Evolutionary conservation across 2,113 vertebrate genomes (phyloP), one percentile per base, ranked within the genome.

Genomic region (Cyprinodon brontotheroides): DNA sequence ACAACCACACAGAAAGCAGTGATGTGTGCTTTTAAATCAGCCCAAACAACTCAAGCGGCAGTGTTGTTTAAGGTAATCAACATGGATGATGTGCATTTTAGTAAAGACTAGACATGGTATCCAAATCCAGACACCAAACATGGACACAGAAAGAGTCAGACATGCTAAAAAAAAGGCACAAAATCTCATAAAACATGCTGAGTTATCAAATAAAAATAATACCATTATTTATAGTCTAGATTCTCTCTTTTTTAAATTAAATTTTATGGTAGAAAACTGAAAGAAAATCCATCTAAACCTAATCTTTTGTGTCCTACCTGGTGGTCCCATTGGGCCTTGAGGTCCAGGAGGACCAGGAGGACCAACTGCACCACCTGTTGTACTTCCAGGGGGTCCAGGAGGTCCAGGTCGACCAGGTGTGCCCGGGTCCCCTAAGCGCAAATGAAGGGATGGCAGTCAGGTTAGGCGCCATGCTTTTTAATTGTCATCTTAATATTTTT

Each of bases 351-450:
- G 74, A 4, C 97, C 97, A 62, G 92, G 94, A 17, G 66, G 84
- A 3, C 97, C 97, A 4, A 87, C 79, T 37, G 77, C 60, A 41
- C 96, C 96, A 80, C 67, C 68, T 43, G 89, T 89, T 41, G 94
- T 80, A 15, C 81, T 3, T 59, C 97, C 97, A 68, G 95, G 94
- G 22, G 90, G 91, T 59, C 97, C 97, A 74, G 86, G 90, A 64
- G 78, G 1, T 77, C 95, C 96, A 45, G 94, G 94, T 36, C 66
- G 71, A 76, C 97, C 97, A 47, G 92, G 87, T 86, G 45, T 83
- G 79, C 97, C 97, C 45, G 93, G 20, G 0, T 97, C 96, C 86
- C 96, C 96, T 98, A 60, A 13, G 85, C 70, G 70, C 4, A 50
- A 22, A 45, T 10, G 15, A 61, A 6, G 39, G 57, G 11, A 17